Evolutionary conservation across 2,797 vertebrate genomes (phyloP).

Genomic region (Perodicticus potto): DNA sequence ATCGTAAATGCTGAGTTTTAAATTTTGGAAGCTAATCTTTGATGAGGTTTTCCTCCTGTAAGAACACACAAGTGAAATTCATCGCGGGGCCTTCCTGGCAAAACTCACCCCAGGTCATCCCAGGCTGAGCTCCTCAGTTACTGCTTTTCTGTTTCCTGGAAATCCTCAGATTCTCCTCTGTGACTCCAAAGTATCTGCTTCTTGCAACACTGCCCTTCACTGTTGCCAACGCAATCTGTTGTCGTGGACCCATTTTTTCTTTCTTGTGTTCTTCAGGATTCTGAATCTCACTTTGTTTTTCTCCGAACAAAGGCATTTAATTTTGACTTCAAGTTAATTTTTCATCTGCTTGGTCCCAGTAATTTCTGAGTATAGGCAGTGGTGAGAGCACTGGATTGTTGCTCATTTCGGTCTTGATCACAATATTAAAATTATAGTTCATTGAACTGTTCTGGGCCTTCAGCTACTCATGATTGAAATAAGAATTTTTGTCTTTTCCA

Average conservation of each 20-base stretch:
- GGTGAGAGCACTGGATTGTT: background rate
- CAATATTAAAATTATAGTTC: background rate
- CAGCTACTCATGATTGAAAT: background rate
- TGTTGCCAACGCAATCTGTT: conserved; percentile 13
- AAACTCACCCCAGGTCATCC: background rate
- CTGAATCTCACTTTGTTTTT: background rate
- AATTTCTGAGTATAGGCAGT: conserved; percentile 23
- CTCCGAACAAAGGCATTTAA: background rate
- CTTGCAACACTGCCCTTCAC: conserved; percentile 8
- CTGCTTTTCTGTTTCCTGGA: conserved; percentile 57
- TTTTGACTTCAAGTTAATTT: conserved; percentile 57
- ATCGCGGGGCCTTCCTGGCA: background rate
- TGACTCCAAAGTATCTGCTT: conserved; percentile 50
- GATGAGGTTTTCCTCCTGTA: background rate
- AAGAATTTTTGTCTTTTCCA: conserved; percentile 2
- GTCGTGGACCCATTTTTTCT: background rate
- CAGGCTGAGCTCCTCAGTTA: conserved; percentile 5
- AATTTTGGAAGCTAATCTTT: conserved; percentile 37
- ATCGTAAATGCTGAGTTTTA: background rate
- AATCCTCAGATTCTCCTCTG: conserved; percentile 22
- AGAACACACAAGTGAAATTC: conserved; percentile 19
- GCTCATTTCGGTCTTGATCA: background rate
- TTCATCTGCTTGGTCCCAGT: background rate
- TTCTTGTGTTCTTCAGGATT: conserved; percentile 29
- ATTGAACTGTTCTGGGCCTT: background rate